A percentile compares a stretch with the other conserved stretches of the same genome.
Conservation (phyloP, 2,113 vertebrate species). For the Misgurnus anguillicaudatus region DNA sequence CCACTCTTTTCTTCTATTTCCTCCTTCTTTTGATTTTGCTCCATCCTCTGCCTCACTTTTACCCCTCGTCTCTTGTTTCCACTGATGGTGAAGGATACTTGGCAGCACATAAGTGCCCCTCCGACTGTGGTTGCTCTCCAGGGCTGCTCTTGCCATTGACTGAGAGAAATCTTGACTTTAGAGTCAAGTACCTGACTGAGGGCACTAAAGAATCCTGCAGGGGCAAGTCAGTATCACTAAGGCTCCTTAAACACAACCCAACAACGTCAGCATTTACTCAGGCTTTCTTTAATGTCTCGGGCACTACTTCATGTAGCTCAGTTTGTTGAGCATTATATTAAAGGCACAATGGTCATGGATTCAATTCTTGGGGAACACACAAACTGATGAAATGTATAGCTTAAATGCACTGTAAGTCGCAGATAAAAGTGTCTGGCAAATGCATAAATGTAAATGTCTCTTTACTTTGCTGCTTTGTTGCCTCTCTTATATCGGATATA, state of each 20-base stretch:
- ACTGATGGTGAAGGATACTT: not conserved
- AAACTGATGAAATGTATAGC: no score
- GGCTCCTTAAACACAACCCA: not conserved
- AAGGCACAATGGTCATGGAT: no score
- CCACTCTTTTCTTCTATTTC: not conserved
- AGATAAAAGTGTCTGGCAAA: no score
- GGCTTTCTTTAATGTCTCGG: not conserved
- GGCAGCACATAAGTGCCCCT: not conserved
- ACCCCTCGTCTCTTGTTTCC: conserved; percentile 8
- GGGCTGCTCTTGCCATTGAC: conserved; percentile 7
- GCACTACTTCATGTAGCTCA: no score
- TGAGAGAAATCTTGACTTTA: conserved; percentile 32
- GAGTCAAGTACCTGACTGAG: conserved; percentile 23
- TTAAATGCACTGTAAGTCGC: no score
- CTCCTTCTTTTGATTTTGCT: not conserved
- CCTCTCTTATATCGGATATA: not conserved
- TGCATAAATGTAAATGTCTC: no score
- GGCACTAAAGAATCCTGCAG: conserved; percentile 1
- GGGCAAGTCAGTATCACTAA: not conserved
- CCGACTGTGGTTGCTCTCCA: conserved; percentile 22
- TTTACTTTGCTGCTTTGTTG: not conserved
- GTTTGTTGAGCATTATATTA: no score
- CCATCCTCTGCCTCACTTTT: not conserved
- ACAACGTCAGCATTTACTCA: not conserved
- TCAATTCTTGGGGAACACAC: no score